A percentile compares a stretch with the other conserved stretches of the same genome.
These are phyloP conservation scores for Tringa solitaria DNA, from an alignment of 2,113 vertebrate genomes.

Conservation along the genomic window DNA sequence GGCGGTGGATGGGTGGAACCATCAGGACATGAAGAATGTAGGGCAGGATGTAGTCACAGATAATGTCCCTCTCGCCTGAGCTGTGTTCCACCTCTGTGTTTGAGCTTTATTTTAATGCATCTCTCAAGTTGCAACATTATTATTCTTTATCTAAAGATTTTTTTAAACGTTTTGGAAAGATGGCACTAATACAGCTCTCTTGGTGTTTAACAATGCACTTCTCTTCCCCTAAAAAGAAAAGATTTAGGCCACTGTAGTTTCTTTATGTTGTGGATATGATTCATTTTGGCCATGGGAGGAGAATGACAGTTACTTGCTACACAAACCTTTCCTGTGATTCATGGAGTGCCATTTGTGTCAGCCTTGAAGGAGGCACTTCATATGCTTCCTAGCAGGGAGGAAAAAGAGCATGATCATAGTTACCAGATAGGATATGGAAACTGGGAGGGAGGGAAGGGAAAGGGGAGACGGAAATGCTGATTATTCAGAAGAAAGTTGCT, in stretches of 20 bases:
- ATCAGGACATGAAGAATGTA: neutral
- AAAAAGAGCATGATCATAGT: neutral
- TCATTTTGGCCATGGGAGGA: constrained; percentile 52
- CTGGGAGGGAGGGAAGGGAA: neutral
- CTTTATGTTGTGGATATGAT: constrained; percentile 38
- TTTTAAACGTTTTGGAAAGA: neutral
- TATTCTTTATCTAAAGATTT: neutral
- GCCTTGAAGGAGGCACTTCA: constrained; percentile 42
- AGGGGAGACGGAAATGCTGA: constrained; percentile 22
- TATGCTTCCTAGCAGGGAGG: constrained; percentile 38
- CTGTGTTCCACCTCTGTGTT: neutral
- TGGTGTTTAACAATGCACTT: neutral
- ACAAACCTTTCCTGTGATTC: constrained; percentile 67
- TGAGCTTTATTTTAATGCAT: neutral
- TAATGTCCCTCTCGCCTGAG: neutral
- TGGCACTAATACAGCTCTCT: neutral
- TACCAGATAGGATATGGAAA: constrained; percentile 35
- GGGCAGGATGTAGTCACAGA: neutral
- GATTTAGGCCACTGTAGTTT: constrained; percentile 1
- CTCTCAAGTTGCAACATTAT: neutral
- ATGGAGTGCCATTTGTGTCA: constrained; percentile 46
- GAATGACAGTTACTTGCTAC: constrained; percentile 58
- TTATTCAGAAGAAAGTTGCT: neutral
- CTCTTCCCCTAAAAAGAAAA: neutral
- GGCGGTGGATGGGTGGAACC: neutral